Evolutionary conservation across 2,888 invertebrate species (phyloP), one percentile per base, ranked within the genome.

Genomic region (Drosophila cracens): DNA sequence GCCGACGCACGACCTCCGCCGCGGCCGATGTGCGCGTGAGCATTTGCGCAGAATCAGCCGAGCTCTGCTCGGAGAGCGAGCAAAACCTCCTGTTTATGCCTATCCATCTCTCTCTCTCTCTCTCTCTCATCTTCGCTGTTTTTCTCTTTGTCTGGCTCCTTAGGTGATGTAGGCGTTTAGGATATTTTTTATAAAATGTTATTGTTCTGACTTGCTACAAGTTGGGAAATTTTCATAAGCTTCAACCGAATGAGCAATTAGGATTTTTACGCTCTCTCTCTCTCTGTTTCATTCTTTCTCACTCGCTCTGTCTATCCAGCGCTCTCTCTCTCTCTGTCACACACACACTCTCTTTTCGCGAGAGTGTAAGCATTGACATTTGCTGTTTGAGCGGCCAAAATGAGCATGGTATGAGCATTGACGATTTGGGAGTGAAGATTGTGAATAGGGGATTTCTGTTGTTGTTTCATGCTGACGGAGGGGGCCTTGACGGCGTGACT

Each of bases 361-460:
- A 34, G 48, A 53, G 72, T 46, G 52, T 48, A 74, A 79, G 77
- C 74, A 80, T 81, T 81, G 77, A 80, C 80, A 80, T 74, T 80
- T 71, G 73, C 70, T 80, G 54, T 67, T 74, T 71, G 62, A 70
- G 66, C 59, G 54, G 52, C 52, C 60, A 43, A 58, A 36, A 43
- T 65, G 78, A 56, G 58, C 67, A 54, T 64, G 60, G 69, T 43
- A 52, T 54, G 77, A 57, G 59, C 69, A 53, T 67, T 52, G 74
- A 67, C 74, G 64, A 66, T 60, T 65, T 59, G 40, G 70, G 65
- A 71, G 66, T 74, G 75, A 70, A 75, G 65, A 77, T 69, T 77
- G 51, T 60, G 34, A 16, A 53, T 33, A 57, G 31, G 58, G 16
- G 31, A 4, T 38, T 27, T 57, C 16, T 33, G 56, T 16, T 48